Evolutionary conservation across 2,888 invertebrate species (phyloP).

Genomic region (Andrena praecox): DNA sequence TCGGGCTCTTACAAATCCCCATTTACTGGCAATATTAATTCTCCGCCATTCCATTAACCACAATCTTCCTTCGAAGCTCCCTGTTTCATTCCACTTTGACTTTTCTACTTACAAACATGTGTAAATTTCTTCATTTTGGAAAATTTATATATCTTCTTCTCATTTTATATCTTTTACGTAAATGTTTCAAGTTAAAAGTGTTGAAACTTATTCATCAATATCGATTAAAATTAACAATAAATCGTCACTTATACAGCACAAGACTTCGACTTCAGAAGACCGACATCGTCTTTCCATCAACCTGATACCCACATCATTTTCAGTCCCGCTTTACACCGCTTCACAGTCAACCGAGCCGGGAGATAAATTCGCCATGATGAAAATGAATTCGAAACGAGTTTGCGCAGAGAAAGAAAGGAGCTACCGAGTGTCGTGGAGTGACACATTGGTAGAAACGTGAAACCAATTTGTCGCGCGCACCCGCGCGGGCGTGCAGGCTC

Average conservation of each 20-base stretch:
- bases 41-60: conserved; percentile 4
- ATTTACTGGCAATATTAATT: conserved; percentile 3
- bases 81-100: neutral
- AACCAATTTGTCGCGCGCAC: conserved; percentile 10
- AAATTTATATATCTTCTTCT: too few relatives aligned
- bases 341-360: neutral
- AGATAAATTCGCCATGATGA: neutral
- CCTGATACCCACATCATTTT: neutral
- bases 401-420: neutral
- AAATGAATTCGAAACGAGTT: conserved; percentile 3
- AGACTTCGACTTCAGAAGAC: neutral
- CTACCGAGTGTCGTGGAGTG: neutral
- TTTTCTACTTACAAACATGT: too few relatives aligned
- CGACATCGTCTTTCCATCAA: neutral
- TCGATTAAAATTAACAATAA: neutral
- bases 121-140: neutral
- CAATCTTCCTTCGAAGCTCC: neutral
- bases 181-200: neutral
- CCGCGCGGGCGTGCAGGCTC: neutral
- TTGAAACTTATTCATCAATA: neutral
- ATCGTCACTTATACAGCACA: neutral
- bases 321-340: neutral
- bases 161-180: neutral
- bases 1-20: neutral
- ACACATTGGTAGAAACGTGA: conserved; percentile 9